A percentile compares a stretch with the other conserved stretches of the same genome.
Evolutionary conservation across 2,113 vertebrate genomes (phyloP).

Genomic region (Tachysurus fulvidraco): DNA sequence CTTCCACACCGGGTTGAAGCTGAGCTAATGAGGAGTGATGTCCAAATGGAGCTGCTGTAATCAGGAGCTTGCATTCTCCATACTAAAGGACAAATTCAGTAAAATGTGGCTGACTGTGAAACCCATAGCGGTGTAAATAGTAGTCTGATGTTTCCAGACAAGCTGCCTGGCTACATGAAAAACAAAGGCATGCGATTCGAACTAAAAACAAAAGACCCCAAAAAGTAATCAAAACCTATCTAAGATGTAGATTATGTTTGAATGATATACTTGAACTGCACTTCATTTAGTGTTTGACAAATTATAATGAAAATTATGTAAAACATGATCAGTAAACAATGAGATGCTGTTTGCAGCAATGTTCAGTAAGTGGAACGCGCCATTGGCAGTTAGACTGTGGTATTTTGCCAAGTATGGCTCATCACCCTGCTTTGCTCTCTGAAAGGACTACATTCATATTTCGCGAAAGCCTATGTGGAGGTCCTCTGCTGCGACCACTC

Average conservation of each 20-base stretch:
- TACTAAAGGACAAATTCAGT: conserved; percentile 23
- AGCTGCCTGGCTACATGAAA: conserved; percentile 45
- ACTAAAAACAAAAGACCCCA: conserved; percentile 44
- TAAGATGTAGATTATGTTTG: not conserved
- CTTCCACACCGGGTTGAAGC: not conserved
- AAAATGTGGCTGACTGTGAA: conserved; percentile 20
- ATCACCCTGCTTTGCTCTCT: conserved; percentile 65
- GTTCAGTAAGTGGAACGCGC: conserved; percentile 29
- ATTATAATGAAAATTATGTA: not conserved
- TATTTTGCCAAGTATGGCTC: conserved; percentile 68
- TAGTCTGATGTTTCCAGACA: conserved; percentile 51
- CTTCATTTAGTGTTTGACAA: not conserved
- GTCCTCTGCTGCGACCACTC: conserved; percentile 53
- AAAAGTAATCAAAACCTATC: conserved; percentile 35
- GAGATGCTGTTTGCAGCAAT: conserved; percentile 57
- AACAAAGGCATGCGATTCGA: conserved; percentile 46
- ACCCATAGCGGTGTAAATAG: conserved; percentile 33
- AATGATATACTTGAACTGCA: not conserved
- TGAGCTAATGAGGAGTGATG: conserved; percentile 44
- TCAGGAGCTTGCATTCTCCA: conserved; percentile 20
- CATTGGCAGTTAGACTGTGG: conserved; percentile 49
- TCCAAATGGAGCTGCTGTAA: conserved; percentile 37
- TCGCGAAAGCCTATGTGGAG: conserved; percentile 60
- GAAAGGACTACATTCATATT: conserved; percentile 66
- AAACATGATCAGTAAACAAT: conserved; percentile 42